Percentiles rank a stretch among this genome's conserved stretches.
phyloP scores from a whole-genome alignment of 2,888 invertebrate species.

The Lamellibrachia satsuma region DNA sequence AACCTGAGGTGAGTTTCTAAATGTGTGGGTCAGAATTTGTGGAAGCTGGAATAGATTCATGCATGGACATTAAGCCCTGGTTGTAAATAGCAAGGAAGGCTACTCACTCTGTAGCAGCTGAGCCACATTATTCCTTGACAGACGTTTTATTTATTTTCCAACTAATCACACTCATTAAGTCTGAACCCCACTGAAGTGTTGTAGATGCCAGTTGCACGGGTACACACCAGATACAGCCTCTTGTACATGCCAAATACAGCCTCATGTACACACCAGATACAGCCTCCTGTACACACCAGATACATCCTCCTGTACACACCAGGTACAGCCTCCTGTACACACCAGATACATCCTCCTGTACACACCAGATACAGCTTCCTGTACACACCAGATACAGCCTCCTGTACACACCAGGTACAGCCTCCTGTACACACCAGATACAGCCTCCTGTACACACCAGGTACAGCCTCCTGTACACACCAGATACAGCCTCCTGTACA shows the following conservation, averaged over 20 bases:
- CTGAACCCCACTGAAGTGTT: neutral
- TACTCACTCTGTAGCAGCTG: neutral
- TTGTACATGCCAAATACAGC: neutral
- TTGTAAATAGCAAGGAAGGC: neutral
- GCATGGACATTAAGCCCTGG: neutral
- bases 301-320: neutral
- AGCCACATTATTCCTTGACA: neutral
- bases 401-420: too few relatives aligned
- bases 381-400: neutral
- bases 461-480: too few relatives aligned
- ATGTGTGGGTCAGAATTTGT: neutral
- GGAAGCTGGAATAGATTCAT: neutral
- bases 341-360: neutral
- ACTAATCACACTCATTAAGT: conserved; percentile 1
- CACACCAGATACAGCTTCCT: neutral
- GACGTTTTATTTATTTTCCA: conserved; percentile 6
- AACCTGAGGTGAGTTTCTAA: neutral
- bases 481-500: neutral
- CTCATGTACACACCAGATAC: neutral
- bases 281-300: neutral
- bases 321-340: neutral
- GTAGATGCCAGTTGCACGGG: neutral
- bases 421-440: too few relatives aligned
- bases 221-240: neutral
- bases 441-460: neutral